Percentiles rank a stretch among this genome's conserved stretches.
These are phyloP conservation scores for Cepaea hortensis DNA, from an alignment of 2,888 invertebrate species.

Conservation along the genomic window DNA sequence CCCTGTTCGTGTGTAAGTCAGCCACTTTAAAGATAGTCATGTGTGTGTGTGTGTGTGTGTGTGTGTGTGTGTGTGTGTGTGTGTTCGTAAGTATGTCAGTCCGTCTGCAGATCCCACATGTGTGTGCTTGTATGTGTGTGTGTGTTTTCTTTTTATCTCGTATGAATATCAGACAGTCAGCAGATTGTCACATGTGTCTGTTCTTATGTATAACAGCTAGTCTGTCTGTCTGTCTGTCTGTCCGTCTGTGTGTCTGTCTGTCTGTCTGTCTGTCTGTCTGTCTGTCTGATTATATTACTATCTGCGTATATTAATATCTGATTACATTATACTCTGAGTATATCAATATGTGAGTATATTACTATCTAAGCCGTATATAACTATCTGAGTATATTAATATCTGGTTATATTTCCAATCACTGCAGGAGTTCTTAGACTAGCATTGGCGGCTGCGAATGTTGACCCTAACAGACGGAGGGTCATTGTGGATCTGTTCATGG, in stretches of 20 bases:
- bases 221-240: background rate
- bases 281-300: slow-evolving; percentile 24
- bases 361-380: background rate
- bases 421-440: background rate
- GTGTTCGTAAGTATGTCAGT: too few species aligned
- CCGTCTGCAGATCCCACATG: too few species aligned
- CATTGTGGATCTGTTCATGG: slow-evolving; percentile 10
- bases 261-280: slow-evolving; percentile 36
- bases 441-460: background rate
- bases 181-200: background rate
- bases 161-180: too few species aligned
- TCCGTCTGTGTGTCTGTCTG: background rate
- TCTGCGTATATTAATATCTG: background rate
- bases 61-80: too few species aligned
- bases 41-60: too few species aligned
- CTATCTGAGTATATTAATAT: slow-evolving; percentile 20
- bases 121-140: too few species aligned
- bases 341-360: background rate
- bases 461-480: background rate
- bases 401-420: background rate
- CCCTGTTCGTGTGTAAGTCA: too few species aligned
- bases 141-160: too few species aligned
- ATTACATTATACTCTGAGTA: background rate
- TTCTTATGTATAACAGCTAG: background rate
- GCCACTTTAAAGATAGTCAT: background rate